Conservation (phyloP, 2,888 invertebrate species). For the Agrenia bidenticulata region DNA sequence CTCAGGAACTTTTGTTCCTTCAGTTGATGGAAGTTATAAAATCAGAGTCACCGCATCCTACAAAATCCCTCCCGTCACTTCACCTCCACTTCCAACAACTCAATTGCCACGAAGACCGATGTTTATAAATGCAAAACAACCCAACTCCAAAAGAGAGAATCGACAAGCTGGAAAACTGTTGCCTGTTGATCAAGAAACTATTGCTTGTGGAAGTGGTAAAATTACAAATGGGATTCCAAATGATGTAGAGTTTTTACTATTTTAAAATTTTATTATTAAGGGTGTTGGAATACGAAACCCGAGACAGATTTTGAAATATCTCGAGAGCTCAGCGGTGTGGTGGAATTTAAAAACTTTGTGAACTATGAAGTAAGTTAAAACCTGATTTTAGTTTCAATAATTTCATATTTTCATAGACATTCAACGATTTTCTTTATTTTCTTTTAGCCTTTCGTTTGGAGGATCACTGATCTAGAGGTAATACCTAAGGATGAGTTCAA, state of each 20-base stretch:
- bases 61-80: neutral
- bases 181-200: slow-evolving; percentile 28
- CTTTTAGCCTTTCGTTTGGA: neutral
- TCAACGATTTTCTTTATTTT: neutral
- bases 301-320: slow-evolving; percentile 15
- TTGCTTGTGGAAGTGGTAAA: slow-evolving; percentile 24
- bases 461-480: slow-evolving; percentile 7
- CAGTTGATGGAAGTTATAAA: slow-evolving; percentile 25
- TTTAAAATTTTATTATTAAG: neutral
- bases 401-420: neutral
- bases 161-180: slow-evolving; percentile 13
- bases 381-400: neutral
- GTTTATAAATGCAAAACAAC: no score
- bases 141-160: slow-evolving; percentile 10
- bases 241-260: neutral
- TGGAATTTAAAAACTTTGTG: slow-evolving; percentile 6
- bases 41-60: slow-evolving; percentile 27
- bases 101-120: neutral
- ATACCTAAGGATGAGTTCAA: neutral
- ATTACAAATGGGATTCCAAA: neutral
- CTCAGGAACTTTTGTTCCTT: slow-evolving; percentile 26
- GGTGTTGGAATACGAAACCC: slow-evolving; percentile 13
- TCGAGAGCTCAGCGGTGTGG: neutral
- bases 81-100: no score
- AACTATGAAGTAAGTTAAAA: neutral